These are phyloP conservation scores for Holothuria scabra DNA, from an alignment of 53 echinoderm and acorn worm species.

Conservation along the genomic window DNA sequence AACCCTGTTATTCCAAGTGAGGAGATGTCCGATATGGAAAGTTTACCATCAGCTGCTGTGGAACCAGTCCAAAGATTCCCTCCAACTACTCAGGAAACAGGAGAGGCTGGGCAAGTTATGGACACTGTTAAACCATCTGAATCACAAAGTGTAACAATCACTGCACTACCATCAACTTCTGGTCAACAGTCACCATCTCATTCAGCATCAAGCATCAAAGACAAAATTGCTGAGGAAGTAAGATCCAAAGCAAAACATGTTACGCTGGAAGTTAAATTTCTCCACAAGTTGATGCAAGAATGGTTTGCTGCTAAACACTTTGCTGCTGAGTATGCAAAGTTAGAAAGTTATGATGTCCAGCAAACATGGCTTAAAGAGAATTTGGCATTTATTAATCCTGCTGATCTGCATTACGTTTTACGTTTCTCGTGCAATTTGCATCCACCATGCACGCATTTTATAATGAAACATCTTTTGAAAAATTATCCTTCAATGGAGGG, in stretches of 20 bases:
- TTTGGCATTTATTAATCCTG: background rate
- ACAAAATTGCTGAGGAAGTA: too few relatives aligned
- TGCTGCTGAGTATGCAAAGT: background rate
- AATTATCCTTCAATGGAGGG: background rate
- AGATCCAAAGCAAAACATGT: background rate
- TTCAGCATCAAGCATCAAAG: too few relatives aligned
- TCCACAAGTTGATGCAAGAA: background rate
- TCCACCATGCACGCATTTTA: background rate
- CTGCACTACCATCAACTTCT: too few relatives aligned
- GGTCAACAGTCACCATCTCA: too few relatives aligned
- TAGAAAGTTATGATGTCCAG: background rate
- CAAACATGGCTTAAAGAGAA: background rate
- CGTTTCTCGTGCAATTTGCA: background rate
- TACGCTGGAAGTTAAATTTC: background rate
- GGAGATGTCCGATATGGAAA: too few relatives aligned
- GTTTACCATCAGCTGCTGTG: too few relatives aligned
- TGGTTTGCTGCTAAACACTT: slow-evolving; percentile 23
- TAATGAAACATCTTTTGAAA: background rate
- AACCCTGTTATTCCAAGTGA: too few relatives aligned
- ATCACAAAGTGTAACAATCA: too few relatives aligned
- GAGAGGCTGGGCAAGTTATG: too few relatives aligned
- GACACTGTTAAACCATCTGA: too few relatives aligned
- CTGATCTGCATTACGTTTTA: slow-evolving; percentile 14
- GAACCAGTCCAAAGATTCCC: too few relatives aligned
- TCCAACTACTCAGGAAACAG: too few relatives aligned